phyloP scores from a whole-genome alignment of 2,113 vertebrate species.

The Carlito syrichta region DNA sequence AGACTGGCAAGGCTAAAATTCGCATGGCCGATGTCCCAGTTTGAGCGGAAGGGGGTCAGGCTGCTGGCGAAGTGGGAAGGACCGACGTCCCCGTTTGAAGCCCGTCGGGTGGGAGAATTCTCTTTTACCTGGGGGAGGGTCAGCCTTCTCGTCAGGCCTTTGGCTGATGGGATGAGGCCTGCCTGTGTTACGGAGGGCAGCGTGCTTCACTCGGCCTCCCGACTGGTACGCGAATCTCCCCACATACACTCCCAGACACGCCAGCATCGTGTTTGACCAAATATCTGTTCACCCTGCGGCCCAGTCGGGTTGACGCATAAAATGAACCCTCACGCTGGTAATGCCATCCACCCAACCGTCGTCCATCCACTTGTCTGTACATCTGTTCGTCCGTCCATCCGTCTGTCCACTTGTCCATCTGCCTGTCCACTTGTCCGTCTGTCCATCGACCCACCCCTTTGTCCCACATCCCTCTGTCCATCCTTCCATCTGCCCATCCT shows the following conservation, averaged over 20 bases:
- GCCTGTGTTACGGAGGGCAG: not conserved
- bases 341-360: too few species aligned
- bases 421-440: too few species aligned
- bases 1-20: not conserved
- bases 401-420: too few species aligned
- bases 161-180: not conserved
- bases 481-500: not conserved
- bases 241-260: not conserved
- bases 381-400: too few species aligned
- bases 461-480: rapidly evolving
- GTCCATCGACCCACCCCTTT: not conserved
- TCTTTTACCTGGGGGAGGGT: not conserved
- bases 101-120: not conserved
- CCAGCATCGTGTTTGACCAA: not conserved
- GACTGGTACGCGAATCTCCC: not conserved
- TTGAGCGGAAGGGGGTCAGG: not conserved
- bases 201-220: rapidly evolving
- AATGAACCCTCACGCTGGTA: too few species aligned
- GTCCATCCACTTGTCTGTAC: not conserved
- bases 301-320: too few species aligned
- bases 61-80: not conserved
- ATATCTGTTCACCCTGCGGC: not conserved
- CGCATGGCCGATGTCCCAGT: not conserved
- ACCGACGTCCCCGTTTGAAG: too few species aligned
- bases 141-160: not conserved